Conservation (phyloP, 1,140 invertebrate species). For the Brachionus paranguensis region DNA sequence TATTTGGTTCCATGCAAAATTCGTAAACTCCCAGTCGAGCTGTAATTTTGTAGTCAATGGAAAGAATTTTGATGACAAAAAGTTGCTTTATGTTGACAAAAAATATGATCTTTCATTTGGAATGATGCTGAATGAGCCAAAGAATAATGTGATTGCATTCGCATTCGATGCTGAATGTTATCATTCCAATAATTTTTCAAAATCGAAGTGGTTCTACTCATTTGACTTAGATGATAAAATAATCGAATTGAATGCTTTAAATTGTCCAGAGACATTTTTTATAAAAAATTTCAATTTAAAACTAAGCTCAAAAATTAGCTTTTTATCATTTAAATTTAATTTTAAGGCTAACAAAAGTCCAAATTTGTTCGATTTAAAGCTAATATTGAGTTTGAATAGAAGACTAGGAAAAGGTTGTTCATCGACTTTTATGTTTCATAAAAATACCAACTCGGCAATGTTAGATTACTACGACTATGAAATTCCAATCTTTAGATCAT, state of each 20-base stretch:
- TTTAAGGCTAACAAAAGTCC: not conserved
- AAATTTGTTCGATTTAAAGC: not conserved
- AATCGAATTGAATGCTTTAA: not conserved
- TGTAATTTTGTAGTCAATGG: not conserved
- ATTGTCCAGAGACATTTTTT: slow-evolving; percentile 1
- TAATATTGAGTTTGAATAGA: not conserved
- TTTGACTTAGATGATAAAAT: not conserved
- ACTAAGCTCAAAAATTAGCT: not conserved
- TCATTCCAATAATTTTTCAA: not conserved
- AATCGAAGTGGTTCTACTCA: not conserved
- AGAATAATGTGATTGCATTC: not conserved
- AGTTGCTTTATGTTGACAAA: not conserved
- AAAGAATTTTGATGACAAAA: not conserved
- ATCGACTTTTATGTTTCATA: not conserved
- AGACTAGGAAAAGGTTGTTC: slow-evolving; percentile 1
- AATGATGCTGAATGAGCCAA: not conserved
- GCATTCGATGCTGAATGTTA: slow-evolving; percentile 3
- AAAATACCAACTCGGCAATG: not conserved
- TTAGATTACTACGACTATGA: not conserved
- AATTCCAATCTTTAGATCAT: not conserved
- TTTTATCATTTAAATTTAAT: not conserved
- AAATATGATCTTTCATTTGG: slow-evolving; percentile 3
- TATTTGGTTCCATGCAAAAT: not conserved
- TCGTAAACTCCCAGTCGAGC: not conserved
- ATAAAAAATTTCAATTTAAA: not conserved